Evolutionary conservation across 2,797 vertebrate species (phyloP).

Genomic region (Pelodytes ibericus): DNA sequence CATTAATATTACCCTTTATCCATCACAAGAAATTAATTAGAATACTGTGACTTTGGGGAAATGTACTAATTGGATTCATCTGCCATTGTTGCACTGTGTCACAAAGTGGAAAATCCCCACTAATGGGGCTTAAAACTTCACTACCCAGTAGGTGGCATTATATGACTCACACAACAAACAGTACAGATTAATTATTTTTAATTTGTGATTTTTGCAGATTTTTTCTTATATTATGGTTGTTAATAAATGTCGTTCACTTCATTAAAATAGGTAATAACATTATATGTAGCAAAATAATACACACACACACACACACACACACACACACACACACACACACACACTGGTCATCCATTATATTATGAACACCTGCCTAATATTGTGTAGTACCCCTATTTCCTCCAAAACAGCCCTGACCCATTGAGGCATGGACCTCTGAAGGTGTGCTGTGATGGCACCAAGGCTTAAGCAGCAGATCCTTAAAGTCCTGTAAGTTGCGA

Average conservation of each 20-base stretch:
- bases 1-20: constrained; percentile 1
- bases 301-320: background rate
- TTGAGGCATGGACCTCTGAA: too few species aligned
- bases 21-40: constrained; percentile 61
- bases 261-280: constrained; percentile 64
- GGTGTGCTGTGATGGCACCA: too few species aligned
- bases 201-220: constrained; percentile 61
- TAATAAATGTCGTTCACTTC: constrained; percentile 72
- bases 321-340: too few species aligned
- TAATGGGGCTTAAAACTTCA: constrained; percentile 60
- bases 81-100: constrained; percentile 50
- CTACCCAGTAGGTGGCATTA: constrained; percentile 64
- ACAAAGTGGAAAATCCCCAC: constrained; percentile 62
- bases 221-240: constrained; percentile 52
- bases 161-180: constrained; percentile 66
- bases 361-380: too few species aligned
- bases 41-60: constrained; percentile 58
- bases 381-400: too few species aligned
- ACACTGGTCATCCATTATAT: too few species aligned
- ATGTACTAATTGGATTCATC: constrained; percentile 64
- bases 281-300: constrained; percentile 22
- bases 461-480: too few species aligned
- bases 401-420: too few species aligned
- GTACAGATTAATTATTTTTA: constrained; percentile 71
- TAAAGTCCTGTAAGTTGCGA: too few species aligned